Conservation (phyloP, 2,888 invertebrate species). For the Drosophila pullipes region DNA sequence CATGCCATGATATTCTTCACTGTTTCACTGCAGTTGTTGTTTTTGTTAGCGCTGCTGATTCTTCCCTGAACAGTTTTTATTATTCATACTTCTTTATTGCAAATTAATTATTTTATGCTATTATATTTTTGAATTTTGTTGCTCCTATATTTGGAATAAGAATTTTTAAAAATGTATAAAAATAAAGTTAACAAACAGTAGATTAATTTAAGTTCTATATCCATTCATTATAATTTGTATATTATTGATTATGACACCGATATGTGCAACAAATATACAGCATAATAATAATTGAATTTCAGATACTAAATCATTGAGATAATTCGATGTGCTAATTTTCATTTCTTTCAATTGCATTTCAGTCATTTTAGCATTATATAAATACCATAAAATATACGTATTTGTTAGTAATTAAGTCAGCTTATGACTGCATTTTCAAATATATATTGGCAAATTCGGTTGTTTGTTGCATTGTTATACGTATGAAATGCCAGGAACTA, state of each 20-base stretch:
- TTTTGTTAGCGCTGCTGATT: slow-evolving; percentile 13
- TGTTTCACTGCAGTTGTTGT: slow-evolving; percentile 18
- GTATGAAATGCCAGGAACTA: background rate
- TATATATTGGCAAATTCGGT: background rate
- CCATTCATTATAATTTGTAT: background rate
- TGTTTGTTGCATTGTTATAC: background rate
- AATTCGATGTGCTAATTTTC: background rate
- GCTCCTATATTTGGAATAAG: background rate
- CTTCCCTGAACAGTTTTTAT: background rate
- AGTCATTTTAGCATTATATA: background rate
- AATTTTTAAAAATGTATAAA: background rate
- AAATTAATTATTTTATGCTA: background rate
- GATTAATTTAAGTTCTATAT: background rate
- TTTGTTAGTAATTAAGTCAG: background rate
- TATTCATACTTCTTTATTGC: background rate
- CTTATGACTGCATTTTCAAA: background rate
- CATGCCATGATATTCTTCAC: background rate
- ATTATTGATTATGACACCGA: background rate
- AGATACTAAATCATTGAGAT: background rate
- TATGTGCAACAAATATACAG: background rate
- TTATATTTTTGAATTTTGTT: background rate
- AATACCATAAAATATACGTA: background rate
- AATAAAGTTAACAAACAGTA: background rate
- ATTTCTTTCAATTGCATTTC: background rate
- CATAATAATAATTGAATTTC: background rate